Conservation (phyloP, 2,113 vertebrate species). For the Pampusana beccarii region DNA sequence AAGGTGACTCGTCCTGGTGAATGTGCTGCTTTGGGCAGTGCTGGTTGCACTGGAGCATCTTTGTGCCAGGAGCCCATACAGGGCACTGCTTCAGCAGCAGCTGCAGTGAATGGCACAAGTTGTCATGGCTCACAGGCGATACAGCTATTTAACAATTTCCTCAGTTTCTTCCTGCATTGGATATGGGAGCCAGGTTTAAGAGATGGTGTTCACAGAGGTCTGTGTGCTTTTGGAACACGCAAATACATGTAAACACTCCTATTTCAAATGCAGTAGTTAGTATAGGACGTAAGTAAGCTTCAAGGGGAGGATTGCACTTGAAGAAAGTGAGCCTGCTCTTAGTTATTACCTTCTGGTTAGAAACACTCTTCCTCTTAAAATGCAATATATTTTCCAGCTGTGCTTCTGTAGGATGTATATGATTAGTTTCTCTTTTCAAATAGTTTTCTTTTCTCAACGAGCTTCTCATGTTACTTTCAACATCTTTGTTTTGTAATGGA, state of each 20-base stretch:
- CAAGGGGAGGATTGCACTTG: neutral
- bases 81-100: neutral
- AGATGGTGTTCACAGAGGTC: neutral
- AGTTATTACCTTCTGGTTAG: neutral
- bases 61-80: neutral
- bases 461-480: neutral
- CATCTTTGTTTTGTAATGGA: neutral
- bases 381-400: neutral
- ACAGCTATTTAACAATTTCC: rapidly evolving
- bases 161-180: neutral
- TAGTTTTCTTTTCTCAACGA: neutral
- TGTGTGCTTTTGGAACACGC: neutral
- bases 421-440: neutral
- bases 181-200: neutral
- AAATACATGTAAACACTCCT: neutral
- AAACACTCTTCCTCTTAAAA: neutral
- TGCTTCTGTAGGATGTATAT: neutral
- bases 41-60: neutral
- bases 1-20: neutral
- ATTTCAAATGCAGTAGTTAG: neutral
- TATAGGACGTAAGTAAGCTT: neutral
- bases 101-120: neutral
- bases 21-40: neutral
- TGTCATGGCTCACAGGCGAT: neutral
- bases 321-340: neutral